Percentiles rank a stretch among this genome's conserved stretches.
These are phyloP conservation scores for Cerastoderma edule DNA, from an alignment of 2,888 invertebrate species.

Conservation along the genomic window DNA sequence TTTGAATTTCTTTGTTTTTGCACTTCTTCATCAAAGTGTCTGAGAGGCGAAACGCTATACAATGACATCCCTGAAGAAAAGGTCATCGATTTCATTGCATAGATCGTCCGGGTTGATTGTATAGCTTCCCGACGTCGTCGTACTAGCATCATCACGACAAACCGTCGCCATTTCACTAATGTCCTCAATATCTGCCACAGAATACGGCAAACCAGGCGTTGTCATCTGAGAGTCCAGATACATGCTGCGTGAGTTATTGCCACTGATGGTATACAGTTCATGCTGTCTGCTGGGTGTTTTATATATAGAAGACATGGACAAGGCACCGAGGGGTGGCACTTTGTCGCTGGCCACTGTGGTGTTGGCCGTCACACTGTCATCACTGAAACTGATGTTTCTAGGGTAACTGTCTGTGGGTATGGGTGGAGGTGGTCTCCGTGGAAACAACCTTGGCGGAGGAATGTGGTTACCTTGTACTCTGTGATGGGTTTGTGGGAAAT, in stretches of 20 bases:
- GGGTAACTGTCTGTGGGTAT: constrained; percentile 53
- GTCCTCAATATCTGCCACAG: constrained; percentile 73
- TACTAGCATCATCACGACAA: constrained; percentile 73
- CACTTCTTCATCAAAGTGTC: background rate
- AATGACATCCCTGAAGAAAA: constrained; percentile 80
- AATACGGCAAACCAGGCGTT: constrained; percentile 69
- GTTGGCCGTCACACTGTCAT: constrained; percentile 76
- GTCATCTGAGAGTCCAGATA: constrained; percentile 65
- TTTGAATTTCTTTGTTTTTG: constrained; percentile 17
- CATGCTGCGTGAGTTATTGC: constrained; percentile 53
- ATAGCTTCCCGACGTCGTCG: constrained; percentile 81
- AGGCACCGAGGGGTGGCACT: constrained; percentile 32
- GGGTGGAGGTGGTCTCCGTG: constrained; percentile 51
- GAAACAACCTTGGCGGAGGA: constrained; percentile 35
- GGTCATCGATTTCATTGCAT: constrained; percentile 80
- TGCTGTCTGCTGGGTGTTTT: constrained; percentile 53
- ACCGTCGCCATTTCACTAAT: constrained; percentile 66
- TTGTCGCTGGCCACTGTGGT: constrained; percentile 54
- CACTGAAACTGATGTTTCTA: constrained; percentile 78
- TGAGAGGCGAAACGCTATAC: constrained; percentile 54
- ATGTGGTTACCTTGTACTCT: constrained; percentile 16
- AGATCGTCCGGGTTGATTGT: constrained; percentile 81
- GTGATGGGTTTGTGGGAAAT: background rate
- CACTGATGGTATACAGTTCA: constrained; percentile 59
- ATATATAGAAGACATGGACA: constrained; percentile 31